Conservation (phyloP, 2,797 vertebrate genomes). For the Ctenopoma kingsleyae region DNA sequence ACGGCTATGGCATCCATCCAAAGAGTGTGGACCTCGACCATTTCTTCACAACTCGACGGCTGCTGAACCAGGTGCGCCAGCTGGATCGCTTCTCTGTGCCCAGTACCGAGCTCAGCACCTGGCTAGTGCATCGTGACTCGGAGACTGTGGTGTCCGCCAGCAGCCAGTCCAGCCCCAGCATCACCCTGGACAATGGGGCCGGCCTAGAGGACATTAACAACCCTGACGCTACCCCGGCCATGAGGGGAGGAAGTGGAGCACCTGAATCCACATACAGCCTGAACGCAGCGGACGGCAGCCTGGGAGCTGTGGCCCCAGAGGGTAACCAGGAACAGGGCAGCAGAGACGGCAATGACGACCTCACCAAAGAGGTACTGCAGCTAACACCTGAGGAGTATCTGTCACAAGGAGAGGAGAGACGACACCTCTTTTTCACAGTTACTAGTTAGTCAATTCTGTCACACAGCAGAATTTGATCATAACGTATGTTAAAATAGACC, state of each 20-base stretch:
- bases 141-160: constrained; percentile 90
- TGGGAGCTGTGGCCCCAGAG: constrained; percentile 95
- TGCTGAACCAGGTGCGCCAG: constrained; percentile 95
- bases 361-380: constrained; percentile 94
- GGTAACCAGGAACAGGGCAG: constrained; percentile 85
- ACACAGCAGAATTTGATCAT: not conserved
- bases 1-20: constrained; percentile 98
- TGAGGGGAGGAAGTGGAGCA: constrained; percentile 89
- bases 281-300: constrained; percentile 88
- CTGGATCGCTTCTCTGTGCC: constrained; percentile 95
- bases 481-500: not conserved
- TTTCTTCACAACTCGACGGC: constrained; percentile 92
- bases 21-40: constrained; percentile 98
- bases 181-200: constrained; percentile 91
- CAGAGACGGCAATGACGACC: constrained; percentile 88
- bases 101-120: constrained; percentile 93
- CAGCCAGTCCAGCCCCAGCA: constrained; percentile 89
- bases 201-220: constrained; percentile 90
- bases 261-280: constrained; percentile 91
- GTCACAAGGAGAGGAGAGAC: not conserved
- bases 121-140: constrained; percentile 96
- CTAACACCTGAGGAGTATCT: constrained; percentile 13
- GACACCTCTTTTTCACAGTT: not conserved
- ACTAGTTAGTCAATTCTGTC: constrained; percentile 2
- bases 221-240: constrained; percentile 88